Conservation (phyloP, 2,888 invertebrate species). For the Thysanoteuthis rhombus region DNA sequence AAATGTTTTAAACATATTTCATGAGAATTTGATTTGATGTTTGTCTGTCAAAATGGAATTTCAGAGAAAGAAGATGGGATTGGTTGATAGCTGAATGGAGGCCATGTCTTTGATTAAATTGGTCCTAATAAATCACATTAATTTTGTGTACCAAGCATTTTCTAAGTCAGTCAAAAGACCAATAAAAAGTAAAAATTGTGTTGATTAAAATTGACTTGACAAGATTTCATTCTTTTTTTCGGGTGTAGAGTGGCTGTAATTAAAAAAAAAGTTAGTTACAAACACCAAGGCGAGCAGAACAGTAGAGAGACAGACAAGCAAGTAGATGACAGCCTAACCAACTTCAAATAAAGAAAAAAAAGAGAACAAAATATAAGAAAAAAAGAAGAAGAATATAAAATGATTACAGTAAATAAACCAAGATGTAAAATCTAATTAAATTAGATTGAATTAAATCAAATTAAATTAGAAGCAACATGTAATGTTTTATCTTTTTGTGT, state of each 20-base stretch:
- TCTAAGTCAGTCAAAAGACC: background rate
- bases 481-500: background rate
- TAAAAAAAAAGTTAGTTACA: background rate
- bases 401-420: background rate
- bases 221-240: background rate
- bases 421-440: background rate
- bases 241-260: background rate
- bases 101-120: background rate
- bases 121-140: background rate
- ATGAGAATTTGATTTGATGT: background rate
- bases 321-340: background rate
- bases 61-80: background rate
- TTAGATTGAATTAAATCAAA: background rate
- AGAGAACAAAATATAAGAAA: no score
- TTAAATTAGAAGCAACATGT: background rate
- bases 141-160: background rate
- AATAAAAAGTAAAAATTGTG: background rate
- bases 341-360: background rate
- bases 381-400: background rate
- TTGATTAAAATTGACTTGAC: background rate
- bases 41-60: background rate
- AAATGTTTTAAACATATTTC: background rate
- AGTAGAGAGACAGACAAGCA: background rate
- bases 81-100: background rate
- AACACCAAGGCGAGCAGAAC: background rate